Percentiles rank a stretch among this genome's conserved stretches.
Conservation (phyloP, 53 echinoderm and acorn worm species). For the Mesocentrotus franciscanus region DNA sequence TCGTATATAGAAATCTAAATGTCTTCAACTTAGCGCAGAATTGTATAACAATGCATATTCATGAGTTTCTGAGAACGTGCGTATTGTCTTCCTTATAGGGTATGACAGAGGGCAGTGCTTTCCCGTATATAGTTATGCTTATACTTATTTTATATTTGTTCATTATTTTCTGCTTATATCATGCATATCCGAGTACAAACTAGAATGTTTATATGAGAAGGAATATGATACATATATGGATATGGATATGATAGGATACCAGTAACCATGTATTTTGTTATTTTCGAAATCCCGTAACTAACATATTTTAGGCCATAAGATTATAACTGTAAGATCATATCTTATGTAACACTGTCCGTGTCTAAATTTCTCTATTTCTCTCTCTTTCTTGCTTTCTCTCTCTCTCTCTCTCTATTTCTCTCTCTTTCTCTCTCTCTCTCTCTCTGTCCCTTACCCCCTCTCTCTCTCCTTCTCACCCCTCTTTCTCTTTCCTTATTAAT, state of each 20-base stretch:
- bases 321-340: neutral
- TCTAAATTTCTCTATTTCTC: neutral
- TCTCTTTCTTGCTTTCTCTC: too few species aligned
- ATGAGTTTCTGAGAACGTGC: neutral
- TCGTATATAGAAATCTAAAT: too few species aligned
- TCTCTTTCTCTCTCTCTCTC: too few species aligned
- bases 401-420: too few species aligned
- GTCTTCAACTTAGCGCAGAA: too few species aligned
- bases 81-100: neutral
- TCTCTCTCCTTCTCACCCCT: too few species aligned
- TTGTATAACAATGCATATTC: neutral
- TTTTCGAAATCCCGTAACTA: neutral
- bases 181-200: neutral
- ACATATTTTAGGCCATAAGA: neutral
- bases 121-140: too few species aligned
- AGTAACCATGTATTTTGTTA: neutral
- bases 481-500: too few species aligned
- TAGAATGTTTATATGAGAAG: neutral
- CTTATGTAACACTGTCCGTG: neutral
- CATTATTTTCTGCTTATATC: too few species aligned
- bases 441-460: too few species aligned
- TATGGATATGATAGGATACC: neutral
- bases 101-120: neutral
- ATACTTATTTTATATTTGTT: too few species aligned
- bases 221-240: neutral